Percentiles rank a stretch among this genome's conserved stretches.
Evolutionary conservation across 2,113 vertebrate genomes (phyloP).

Genomic region (Periophthalmodon schlosseri): DNA sequence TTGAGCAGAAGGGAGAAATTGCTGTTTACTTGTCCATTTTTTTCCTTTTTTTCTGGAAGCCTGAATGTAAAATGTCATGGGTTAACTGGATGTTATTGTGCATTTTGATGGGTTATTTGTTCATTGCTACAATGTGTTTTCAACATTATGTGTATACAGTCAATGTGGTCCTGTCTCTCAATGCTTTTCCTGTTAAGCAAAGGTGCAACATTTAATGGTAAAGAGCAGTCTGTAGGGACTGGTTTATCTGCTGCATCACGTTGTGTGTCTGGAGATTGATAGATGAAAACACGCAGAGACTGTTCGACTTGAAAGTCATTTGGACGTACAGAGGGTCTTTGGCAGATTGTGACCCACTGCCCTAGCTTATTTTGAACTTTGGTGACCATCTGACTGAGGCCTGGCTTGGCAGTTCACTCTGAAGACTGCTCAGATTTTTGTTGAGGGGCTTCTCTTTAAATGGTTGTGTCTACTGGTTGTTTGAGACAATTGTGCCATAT

Average conservation of each 20-base stretch:
- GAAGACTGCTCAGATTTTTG: constrained; percentile 24
- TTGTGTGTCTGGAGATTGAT: neutral
- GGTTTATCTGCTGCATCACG: neutral
- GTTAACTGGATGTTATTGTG: constrained; percentile 63
- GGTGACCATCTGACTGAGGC: constrained; percentile 44
- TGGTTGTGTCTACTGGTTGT: constrained; percentile 69
- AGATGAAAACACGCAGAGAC: neutral
- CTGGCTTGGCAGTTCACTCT: constrained; percentile 34
- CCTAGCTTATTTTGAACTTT: constrained; percentile 31
- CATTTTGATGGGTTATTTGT: constrained; percentile 64
- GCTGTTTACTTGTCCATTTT: constrained; percentile 72
- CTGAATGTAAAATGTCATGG: constrained; percentile 72
- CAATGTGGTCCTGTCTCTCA: constrained; percentile 57
- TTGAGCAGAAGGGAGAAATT: constrained; percentile 73
- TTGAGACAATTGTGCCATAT: constrained; percentile 78
- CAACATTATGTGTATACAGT: constrained; percentile 61
- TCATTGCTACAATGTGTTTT: constrained; percentile 67
- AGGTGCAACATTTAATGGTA: constrained; percentile 32
- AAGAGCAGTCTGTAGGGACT: neutral
- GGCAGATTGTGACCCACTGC: constrained; percentile 26
- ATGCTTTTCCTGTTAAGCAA: constrained; percentile 54
- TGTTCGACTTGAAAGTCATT: constrained; percentile 5
- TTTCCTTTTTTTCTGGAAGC: constrained; percentile 61
- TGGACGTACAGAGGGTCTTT: constrained; percentile 26
- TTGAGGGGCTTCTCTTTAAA: constrained; percentile 35